These are phyloP conservation scores for Ptilorrhoa leucosticta DNA, from an alignment of 2,113 vertebrate species.

Conservation along the genomic window DNA sequence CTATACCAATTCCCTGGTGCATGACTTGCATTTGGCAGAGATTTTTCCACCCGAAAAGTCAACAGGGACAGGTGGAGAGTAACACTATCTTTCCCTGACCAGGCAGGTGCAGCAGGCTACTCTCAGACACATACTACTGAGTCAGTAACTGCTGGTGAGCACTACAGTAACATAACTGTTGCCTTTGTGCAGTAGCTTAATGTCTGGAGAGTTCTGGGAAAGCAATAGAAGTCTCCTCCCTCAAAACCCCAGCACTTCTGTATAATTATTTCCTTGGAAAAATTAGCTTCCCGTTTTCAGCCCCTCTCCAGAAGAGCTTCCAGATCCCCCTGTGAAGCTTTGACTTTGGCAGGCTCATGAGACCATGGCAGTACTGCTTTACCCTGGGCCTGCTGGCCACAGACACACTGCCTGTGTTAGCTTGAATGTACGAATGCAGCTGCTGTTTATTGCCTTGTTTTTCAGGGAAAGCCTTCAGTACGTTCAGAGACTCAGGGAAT, in stretches of 20 bases:
- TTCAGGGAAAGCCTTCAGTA: slow-evolving; percentile 57
- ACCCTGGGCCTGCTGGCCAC: background rate
- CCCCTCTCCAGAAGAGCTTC: background rate
- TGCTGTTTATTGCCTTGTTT: slow-evolving; percentile 54
- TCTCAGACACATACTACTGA: background rate
- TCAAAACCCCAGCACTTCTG: background rate
- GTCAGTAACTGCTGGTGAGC: background rate
- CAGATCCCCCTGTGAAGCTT: background rate
- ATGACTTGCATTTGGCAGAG: background rate
- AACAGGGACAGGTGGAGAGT: background rate
- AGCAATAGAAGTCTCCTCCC: background rate
- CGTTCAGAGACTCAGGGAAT: slow-evolving; percentile 54
- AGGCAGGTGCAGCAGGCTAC: background rate
- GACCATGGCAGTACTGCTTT: rapidly evolving
- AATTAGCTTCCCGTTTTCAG: background rate
- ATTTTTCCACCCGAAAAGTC: background rate
- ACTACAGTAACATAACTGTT: background rate
- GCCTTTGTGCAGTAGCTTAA: background rate
- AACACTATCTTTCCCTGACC: background rate
- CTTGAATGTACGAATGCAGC: background rate
- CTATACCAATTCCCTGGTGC: background rate
- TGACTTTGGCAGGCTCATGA: background rate
- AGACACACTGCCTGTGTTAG: background rate
- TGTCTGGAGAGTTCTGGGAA: background rate
- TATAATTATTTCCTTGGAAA: background rate